Base-by-base conservation (phyloP, 2,113 vertebrate species). In the Hippocampus mohnikei region DNA sequence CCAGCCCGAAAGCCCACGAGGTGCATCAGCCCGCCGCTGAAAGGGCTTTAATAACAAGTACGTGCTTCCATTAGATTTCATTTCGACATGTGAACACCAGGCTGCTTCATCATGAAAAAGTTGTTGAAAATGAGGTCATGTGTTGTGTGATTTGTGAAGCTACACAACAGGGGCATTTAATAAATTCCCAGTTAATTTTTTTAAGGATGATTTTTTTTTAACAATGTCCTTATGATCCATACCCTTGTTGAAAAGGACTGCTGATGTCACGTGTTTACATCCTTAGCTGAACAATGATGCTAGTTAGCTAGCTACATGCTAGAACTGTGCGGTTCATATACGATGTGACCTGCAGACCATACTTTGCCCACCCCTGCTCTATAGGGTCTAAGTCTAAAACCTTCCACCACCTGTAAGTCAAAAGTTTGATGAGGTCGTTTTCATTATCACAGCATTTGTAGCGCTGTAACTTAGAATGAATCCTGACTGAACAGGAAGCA, bases 361-460 rank as follows among this genome's bases (percentile, higher is more conserved):
- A 55, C 8, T 55, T 7, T 55, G 52, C 20, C 12, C 53, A 25
- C n/a, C 3, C 53, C 21, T 56, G 9, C 53, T 56, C 2, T 25
- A 23, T 13, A 23, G 8, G 53, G 53, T 25, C 25, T 25, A 56
- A 56, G n/a, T 12, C 42, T 44, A 44, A 44, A 44, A 27, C 25
- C 23, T 58, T 58, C 55, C 55, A 58, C 5, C 25, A 58, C 23
- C 25, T 58, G 1, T 13, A 13, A 58, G 23, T 27, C 5, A 58
- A 3, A 15, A 1, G 11, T 13, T 41, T 10, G 33, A n/a, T n/a
- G 18, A 5, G 8, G 33, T 20, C 82, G 67, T 65, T 64, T 78
- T 88, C 78, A 83, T 89, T 86, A 84, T 81, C 75, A 65, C 69
- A 40, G 71, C 73, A 81, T 85, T 85, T 73, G 81, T 59, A 81